A percentile compares a stretch with the other conserved stretches of the same genome.
Evolutionary conservation across 2,888 invertebrate genomes (phyloP).

Genomic region (Pandemis cinnamomeana): DNA sequence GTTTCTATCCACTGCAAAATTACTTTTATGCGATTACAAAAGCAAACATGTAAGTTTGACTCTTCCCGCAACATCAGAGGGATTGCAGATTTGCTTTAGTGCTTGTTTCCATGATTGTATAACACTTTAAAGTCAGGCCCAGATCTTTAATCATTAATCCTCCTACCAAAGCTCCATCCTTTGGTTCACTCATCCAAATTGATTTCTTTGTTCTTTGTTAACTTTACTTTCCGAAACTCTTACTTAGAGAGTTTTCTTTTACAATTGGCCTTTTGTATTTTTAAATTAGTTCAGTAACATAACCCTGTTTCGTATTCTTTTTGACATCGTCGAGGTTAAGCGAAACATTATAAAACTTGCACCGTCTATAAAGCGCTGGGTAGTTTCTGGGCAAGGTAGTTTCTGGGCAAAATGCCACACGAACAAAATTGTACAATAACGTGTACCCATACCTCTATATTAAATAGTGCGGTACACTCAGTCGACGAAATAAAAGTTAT

Average conservation of each 20-base stretch:
- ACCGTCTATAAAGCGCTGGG: slow-evolving; percentile 34
- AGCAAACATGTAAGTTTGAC: too few species aligned
- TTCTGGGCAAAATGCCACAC: slow-evolving; percentile 76
- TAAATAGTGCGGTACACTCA: too few species aligned
- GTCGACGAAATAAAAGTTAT: too few species aligned
- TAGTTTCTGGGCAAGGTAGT: slow-evolving; percentile 65
- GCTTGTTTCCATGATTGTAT: too few species aligned
- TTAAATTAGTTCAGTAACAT: neutral
- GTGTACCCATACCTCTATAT: neutral
- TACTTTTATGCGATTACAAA: too few species aligned
- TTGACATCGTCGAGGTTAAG: slow-evolving; percentile 12
- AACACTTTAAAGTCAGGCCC: too few species aligned
- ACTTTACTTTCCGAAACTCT: neutral
- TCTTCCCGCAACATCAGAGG: too few species aligned
- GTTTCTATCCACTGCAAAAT: too few species aligned
- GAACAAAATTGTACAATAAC: slow-evolving; percentile 49
- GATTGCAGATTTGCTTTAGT: too few species aligned
- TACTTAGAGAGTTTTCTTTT: neutral
- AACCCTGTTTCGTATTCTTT: neutral
- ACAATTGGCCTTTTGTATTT: neutral
- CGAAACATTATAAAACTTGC: slow-evolving; percentile 17
- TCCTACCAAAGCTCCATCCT: neutral
- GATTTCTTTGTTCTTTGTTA: neutral
- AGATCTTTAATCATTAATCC: too few species aligned
- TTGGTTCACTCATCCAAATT: neutral